Conservation (phyloP, 2,113 vertebrate genomes). For the Arenaria interpres region DNA sequence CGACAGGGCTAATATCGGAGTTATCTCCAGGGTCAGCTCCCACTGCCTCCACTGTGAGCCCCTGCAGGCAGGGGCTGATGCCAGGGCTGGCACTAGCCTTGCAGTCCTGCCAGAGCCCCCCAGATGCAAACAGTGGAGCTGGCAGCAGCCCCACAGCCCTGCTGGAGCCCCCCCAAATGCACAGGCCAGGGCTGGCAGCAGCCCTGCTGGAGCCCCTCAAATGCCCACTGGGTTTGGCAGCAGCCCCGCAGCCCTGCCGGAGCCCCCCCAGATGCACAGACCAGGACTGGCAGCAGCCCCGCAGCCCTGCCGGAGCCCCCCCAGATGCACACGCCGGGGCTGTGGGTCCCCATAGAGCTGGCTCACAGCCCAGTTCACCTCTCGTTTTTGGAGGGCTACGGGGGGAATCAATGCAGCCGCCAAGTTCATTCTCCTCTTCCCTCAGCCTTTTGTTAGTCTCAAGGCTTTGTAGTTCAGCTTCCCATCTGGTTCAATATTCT, state of each 20-base stretch:
- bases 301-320: neutral
- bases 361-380: neutral
- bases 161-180: neutral
- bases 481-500: neutral
- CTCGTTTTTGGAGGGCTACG: rapidly evolving
- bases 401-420: neutral
- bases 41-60: rapidly evolving
- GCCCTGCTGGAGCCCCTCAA: neutral
- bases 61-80: neutral
- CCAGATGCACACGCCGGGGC: neutral
- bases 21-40: neutral
- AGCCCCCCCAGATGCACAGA: neutral
- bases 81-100: neutral
- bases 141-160: neutral
- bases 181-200: neutral
- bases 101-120: neutral
- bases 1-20: neutral
- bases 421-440: neutral
- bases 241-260: neutral
- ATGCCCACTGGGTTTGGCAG: too few relatives aligned
- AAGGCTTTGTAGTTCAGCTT: neutral
- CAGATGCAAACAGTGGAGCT: neutral
- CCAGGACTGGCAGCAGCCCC: neutral
- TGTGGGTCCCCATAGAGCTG: neutral
- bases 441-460: neutral